These are phyloP conservation scores for Actenoides hombroni DNA, from an alignment of 2,113 vertebrate genomes.

Conservation along the genomic window DNA sequence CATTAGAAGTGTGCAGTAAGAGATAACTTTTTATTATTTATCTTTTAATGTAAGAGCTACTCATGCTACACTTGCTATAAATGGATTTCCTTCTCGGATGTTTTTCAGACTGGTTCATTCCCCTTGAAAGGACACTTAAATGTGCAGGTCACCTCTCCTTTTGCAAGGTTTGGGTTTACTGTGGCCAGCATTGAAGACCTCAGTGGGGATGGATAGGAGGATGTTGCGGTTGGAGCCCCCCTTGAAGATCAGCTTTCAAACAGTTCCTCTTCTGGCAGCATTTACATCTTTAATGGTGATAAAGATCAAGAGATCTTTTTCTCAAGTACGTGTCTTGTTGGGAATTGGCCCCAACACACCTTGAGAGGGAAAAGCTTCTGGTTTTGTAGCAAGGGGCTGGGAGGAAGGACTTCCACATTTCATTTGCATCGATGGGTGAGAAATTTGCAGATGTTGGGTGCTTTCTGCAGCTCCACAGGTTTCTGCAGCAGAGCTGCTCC, in stretches of 20 bases:
- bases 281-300: constrained; percentile 77
- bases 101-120: constrained; percentile 44
- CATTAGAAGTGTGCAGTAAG: too few relatives aligned
- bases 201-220: constrained; percentile 67
- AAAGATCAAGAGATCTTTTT: constrained; percentile 23
- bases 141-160: background rate
- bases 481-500: background rate
- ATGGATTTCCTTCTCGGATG: background rate
- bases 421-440: background rate
- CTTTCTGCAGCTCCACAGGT: background rate
- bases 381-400: background rate
- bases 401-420: background rate
- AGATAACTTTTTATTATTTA: too few relatives aligned
- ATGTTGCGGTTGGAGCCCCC: constrained; percentile 77
- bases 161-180: constrained; percentile 78
- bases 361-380: background rate
- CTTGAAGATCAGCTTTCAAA: constrained; percentile 54
- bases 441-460: background rate
- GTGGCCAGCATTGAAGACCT: constrained; percentile 74
- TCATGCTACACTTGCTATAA: background rate
- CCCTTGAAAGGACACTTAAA: background rate
- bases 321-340: constrained; percentile 68
- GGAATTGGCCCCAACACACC: background rate
- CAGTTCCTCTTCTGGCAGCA: constrained; percentile 56
- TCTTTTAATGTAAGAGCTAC: background rate